Conservation (phyloP, 2,797 vertebrate genomes). For the Phalanger gymnotis region DNA sequence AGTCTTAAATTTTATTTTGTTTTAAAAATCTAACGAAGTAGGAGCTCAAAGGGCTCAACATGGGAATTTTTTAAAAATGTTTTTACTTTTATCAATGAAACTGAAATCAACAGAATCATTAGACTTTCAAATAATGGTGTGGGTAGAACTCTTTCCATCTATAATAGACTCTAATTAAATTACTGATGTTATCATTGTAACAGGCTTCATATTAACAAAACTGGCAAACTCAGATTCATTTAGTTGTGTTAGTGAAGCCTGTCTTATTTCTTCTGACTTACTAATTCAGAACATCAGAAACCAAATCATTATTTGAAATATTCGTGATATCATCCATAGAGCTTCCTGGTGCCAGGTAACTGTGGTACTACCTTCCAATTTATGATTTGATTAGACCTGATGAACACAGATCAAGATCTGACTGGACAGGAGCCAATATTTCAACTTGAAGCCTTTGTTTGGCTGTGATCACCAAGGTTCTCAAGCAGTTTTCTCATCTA, state of each 20-base stretch:
- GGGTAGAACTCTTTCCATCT: constrained; percentile 81
- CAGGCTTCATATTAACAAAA: constrained; percentile 81
- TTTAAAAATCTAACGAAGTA: constrained; percentile 54
- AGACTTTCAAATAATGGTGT: constrained; percentile 74
- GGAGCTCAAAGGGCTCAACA: constrained; percentile 55
- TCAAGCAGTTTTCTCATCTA: background rate
- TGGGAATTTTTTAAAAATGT: constrained; percentile 57
- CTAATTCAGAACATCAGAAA: constrained; percentile 79
- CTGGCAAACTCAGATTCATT: constrained; percentile 80
- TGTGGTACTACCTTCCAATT: constrained; percentile 59
- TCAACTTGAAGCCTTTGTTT: constrained; percentile 54
- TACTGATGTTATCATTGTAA: constrained; percentile 84
- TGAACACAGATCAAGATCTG: constrained; percentile 52
- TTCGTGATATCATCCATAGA: constrained; percentile 49
- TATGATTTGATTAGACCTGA: constrained; percentile 64
- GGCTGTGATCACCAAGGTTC: constrained; percentile 18
- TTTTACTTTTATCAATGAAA: constrained; percentile 68
- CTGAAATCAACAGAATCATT: constrained; percentile 73
- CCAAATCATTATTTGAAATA: constrained; percentile 73
- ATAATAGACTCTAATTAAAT: constrained; percentile 83
- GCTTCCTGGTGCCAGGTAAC: constrained; percentile 70
- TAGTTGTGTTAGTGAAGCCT: constrained; percentile 75
- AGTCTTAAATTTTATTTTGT: constrained; percentile 31
- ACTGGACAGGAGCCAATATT: constrained; percentile 58
- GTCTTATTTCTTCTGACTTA: constrained; percentile 74